phyloP scores from a whole-genome alignment of 2,797 vertebrate species.

The Myripristis murdjan region DNA sequence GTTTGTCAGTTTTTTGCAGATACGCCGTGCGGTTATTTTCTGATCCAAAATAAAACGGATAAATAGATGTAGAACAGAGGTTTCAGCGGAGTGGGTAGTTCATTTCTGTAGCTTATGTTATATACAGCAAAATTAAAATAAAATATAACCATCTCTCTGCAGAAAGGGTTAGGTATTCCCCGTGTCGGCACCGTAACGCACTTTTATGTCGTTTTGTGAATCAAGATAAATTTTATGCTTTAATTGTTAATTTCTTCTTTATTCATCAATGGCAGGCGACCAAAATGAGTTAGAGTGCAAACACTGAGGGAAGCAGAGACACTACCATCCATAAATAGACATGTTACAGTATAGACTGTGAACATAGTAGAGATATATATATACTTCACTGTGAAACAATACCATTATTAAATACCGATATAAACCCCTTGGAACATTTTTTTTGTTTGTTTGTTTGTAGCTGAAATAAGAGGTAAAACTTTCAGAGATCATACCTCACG shows the following conservation, averaged over 20 bases:
- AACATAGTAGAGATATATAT: slow-evolving; percentile 67
- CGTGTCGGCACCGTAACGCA: slow-evolving; percentile 64
- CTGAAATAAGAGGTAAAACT: slow-evolving; percentile 58
- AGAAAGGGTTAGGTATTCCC: slow-evolving; percentile 55
- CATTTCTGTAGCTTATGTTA: slow-evolving; percentile 85
- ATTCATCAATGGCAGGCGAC: slow-evolving; percentile 37
- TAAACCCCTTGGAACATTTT: slow-evolving; percentile 44
- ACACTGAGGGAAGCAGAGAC: slow-evolving; percentile 68
- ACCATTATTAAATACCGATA: slow-evolving; percentile 65
- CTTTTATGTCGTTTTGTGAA: slow-evolving; percentile 31
- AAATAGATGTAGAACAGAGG: slow-evolving; percentile 76
- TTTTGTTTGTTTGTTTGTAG: slow-evolving; percentile 70
- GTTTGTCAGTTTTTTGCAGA: slow-evolving; percentile 32
- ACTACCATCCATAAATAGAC: slow-evolving; percentile 76
- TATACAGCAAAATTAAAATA: slow-evolving; percentile 82
- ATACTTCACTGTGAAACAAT: slow-evolving; percentile 72
- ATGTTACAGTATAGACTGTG: slow-evolving; percentile 74
- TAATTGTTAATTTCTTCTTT: slow-evolving; percentile 28
- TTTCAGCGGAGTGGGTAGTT: slow-evolving; percentile 75
- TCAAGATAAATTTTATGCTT: slow-evolving; percentile 32
- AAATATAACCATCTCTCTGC: slow-evolving; percentile 69
- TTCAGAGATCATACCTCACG: slow-evolving; percentile 43
- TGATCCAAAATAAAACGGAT: slow-evolving; percentile 65
- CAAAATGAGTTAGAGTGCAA: slow-evolving; percentile 64
- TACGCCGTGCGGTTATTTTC: slow-evolving; percentile 53